Conservation (phyloP, 1,140 invertebrate species). For the Mactra quadrangularis region DNA sequence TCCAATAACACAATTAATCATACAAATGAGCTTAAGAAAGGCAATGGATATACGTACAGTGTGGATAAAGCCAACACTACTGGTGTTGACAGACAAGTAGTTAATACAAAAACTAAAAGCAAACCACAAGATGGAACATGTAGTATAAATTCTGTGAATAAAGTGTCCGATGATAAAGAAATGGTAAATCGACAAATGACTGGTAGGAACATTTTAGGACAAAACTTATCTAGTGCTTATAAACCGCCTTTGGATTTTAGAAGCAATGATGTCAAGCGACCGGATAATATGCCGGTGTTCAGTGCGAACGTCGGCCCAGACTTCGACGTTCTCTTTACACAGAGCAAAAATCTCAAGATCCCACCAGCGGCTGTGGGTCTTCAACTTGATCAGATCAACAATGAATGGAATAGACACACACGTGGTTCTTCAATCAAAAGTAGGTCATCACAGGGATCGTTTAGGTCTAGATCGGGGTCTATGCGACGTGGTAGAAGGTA, state of each 20-base stretch:
- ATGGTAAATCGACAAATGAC: conserved; percentile 13
- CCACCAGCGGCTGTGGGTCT: conserved; percentile 56
- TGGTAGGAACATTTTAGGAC: not conserved
- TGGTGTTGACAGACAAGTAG: conserved; percentile 23
- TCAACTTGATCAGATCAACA: conserved; percentile 69
- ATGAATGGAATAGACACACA: conserved; percentile 71
- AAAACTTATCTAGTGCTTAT: conserved; percentile 1
- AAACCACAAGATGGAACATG: not conserved
- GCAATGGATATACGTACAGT: conserved; percentile 22
- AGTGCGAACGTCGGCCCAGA: conserved; percentile 57
- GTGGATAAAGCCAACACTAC: conserved; percentile 18
- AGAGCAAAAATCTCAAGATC: conserved; percentile 46
- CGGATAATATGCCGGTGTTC: conserved; percentile 32
- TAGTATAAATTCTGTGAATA: not conserved
- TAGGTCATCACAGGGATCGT: conserved; percentile 70
- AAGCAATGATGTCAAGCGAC: conserved; percentile 46
- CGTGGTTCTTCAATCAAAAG: conserved; percentile 67
- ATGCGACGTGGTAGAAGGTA: conserved; percentile 62
- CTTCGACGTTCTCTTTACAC: conserved; percentile 69
- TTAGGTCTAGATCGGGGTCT: conserved; percentile 68
- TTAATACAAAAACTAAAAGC: conserved; percentile 1
- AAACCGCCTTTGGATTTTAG: conserved; percentile 22
- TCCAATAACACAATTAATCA: conserved; percentile 55
- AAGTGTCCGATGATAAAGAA: not conserved
- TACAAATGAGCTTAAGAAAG: conserved; percentile 49